Percentiles rank a stretch among this genome's conserved stretches.
Conservation (phyloP, 1,140 invertebrate genomes). For the Popillia japonica region DNA sequence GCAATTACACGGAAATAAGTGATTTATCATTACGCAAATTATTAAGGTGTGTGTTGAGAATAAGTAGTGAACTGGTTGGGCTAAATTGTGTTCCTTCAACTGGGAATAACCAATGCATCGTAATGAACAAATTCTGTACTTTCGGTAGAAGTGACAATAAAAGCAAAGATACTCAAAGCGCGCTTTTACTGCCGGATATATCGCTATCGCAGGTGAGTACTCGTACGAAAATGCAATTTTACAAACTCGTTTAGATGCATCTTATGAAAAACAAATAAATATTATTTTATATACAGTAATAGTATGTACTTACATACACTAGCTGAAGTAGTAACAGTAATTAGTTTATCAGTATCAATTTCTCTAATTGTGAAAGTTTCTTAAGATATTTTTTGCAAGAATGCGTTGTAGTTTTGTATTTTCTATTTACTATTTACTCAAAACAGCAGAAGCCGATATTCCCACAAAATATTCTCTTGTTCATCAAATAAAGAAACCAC, state of each 20-base stretch:
- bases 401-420: neutral
- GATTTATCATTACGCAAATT: neutral
- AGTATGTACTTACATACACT: too few species aligned
- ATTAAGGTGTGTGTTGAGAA: neutral
- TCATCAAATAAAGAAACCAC: too few species aligned
- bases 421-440: too few species aligned
- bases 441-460: too few species aligned
- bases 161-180: conserved; percentile 22
- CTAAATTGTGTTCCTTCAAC: neutral
- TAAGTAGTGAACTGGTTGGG: neutral
- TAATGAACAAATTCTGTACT: conserved; percentile 37
- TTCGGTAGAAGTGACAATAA: conserved; percentile 36
- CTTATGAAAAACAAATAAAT: neutral
- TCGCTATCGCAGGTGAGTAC: conserved; percentile 33
- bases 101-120: neutral
- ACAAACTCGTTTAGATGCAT: too few species aligned
- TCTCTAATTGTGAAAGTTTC: conserved; percentile 27
- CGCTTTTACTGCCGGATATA: conserved; percentile 29
- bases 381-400: conserved; percentile 10
- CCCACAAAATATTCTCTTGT: too few species aligned
- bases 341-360: neutral
- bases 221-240: neutral
- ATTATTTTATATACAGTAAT: too few species aligned
- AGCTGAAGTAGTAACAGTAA: neutral
- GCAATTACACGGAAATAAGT: conserved; percentile 11